A percentile compares a stretch with the other conserved stretches of the same genome.
phyloP scores from a whole-genome alignment of 2,888 invertebrate genomes.

The Linyphia triangularis region DNA sequence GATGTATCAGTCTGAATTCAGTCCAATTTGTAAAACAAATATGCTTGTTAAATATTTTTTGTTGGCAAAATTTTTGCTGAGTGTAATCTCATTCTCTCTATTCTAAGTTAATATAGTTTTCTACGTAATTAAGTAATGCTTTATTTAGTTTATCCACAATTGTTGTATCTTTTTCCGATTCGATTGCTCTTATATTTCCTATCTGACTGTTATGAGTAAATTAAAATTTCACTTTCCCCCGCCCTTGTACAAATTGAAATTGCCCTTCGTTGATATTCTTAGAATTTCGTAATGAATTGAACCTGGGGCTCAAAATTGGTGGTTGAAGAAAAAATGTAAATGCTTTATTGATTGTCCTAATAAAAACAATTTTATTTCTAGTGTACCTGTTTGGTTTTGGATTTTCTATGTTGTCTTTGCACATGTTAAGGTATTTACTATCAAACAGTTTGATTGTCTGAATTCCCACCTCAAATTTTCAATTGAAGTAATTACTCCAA shows the following conservation, averaged over 20 bases:
- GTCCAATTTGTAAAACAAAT: neutral
- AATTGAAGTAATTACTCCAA: too few relatives aligned
- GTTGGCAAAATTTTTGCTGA: neutral
- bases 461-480: too few relatives aligned
- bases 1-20: neutral
- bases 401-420: too few relatives aligned
- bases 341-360: conserved; percentile 60
- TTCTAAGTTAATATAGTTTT: neutral
- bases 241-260: conserved; percentile 52
- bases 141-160: neutral
- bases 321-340: conserved; percentile 20
- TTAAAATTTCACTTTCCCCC: neutral
- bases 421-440: too few relatives aligned
- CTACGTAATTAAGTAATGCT: neutral
- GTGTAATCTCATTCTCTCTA: neutral
- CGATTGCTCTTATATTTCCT: conserved; percentile 14
- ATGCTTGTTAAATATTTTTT: neutral
- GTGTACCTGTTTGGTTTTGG: conserved; percentile 14
- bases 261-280: conserved; percentile 34
- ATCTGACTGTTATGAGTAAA: conserved; percentile 50
- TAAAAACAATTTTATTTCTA: conserved; percentile 60
- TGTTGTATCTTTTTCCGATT: neutral
- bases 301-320: conserved; percentile 64
- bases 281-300: conserved; percentile 43
- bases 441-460: too few relatives aligned